Base-by-base conservation (phyloP, 2,888 invertebrate genomes). In the Andrena fulva region DNA sequence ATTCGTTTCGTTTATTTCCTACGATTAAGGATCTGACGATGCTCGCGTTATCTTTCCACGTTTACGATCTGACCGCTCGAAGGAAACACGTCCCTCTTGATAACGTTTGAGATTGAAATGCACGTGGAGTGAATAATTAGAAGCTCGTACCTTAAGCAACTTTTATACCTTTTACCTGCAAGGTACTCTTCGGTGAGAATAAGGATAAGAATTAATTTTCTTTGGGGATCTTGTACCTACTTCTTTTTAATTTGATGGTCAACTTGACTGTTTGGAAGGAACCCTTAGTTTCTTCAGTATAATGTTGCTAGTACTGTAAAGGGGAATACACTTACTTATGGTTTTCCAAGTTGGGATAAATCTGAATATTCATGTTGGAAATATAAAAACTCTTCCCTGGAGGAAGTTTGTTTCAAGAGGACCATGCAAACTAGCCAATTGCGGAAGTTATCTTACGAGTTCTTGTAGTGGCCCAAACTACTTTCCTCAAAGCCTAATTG, bases 1-100 rank as follows among this genome's bases (percentile, higher is more conserved):
- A 80, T 80, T 71, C 31, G 54, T 60, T 31, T 62, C 50, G 27
- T 52, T 73, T 66, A 33, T 73, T 50, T 42, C n/a, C 35, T 16
- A 62, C 60, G 67, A 60, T 52, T 63, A 42, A 42, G 42, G 42
- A 42, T 42, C 42, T 12, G 42, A 16, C 4, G 42, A 16, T 31
- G 27, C 31, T 29, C 42, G 66, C 59, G 33, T 59, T 66, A 59
- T 64, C 50, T 56, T 60, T 27, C 10, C 42, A 52, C 59, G 29
- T 52, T 67, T 62, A 67, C 50, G 67, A 60, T 74, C 35, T 29
- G 60, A 33, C 16, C 42, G 50, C 10, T 42, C 64, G 48, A 24
- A 54, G 29, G n/a, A 31, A 66, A 66, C 10, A 20, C 31, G 56
- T 60, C 20, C 50, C 66, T 50, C 33, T 42, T 48, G 56, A 77